Evolutionary conservation across 2,888 invertebrate genomes (phyloP), one percentile per base, ranked within the genome.

Genomic region (Cryptocheilus praepositus): DNA sequence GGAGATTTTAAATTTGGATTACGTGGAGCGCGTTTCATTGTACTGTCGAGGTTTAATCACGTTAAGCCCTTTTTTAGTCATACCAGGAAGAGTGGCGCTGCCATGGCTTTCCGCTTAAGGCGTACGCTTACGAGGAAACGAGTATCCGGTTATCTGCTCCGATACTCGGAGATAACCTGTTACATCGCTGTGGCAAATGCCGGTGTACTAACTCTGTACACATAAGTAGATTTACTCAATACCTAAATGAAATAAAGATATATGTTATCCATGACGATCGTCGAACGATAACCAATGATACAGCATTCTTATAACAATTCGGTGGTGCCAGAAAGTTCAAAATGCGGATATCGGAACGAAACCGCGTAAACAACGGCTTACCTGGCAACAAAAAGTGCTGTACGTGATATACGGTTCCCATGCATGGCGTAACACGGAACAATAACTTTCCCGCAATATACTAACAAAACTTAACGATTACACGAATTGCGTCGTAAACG

Each of bases 401-500:
- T 55, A 25, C 55, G 43, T 36, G 36, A 36, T 36, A 36, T 11
- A 36, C 8, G 3, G 36, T 7, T 36, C 11, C 36, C 36, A 11
- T 11, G 8, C 1, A 4, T 55, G 52, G 54, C 43, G 58, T 61
- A 70, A 66, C 46, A 43, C 18, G 16, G 56, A 61, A 71, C 76
- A 76, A 73, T 73, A 52, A 65, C 67, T 75, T 73, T 75, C 76
- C 62, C 68, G 45, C 64, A 19, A 53, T 73, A 66, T 60, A 56
- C 45, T 61, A 70, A 73, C 70, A 73, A 64, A 75, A 75, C 56
- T 62, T 64, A 25, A 25, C 21, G n/a, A 21, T 49, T 16, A 45
- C 44, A 53, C 67, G 63, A 51, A 36, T 7, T 11, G 36, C 36
- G 13, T 11, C 36, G 36, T 36, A 36, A 36, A 36, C 36, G 36